A percentile compares a stretch with the other conserved stretches of the same genome.
phyloP scores from a whole-genome alignment of 1,140 invertebrate genomes.

The Monochamus saltuarius region DNA sequence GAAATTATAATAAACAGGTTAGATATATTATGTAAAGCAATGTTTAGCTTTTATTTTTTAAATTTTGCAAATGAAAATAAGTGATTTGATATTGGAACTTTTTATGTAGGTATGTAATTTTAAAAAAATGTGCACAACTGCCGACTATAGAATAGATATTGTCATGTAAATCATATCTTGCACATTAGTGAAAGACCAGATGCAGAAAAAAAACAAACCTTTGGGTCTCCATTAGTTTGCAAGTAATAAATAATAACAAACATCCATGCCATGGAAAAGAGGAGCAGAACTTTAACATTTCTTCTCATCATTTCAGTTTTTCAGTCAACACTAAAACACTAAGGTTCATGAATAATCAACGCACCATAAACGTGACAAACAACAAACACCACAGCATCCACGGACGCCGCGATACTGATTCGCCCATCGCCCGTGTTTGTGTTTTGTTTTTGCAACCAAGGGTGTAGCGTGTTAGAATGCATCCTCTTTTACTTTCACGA shows the following conservation, averaged over 20 bases:
- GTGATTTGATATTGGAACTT: no score
- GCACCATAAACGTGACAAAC: constrained; percentile 11
- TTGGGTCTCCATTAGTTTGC: constrained; percentile 46
- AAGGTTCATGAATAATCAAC: constrained; percentile 6
- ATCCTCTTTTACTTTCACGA: constrained; percentile 21
- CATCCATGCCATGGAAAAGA: constrained; percentile 56
- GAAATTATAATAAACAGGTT: no score
- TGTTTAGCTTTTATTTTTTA: no score
- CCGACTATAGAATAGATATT: no score
- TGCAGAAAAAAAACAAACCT: constrained; percentile 34
- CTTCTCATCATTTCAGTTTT: constrained; percentile 48
- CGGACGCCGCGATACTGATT: constrained; percentile 19
- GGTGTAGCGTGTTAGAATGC: constrained; percentile 2
- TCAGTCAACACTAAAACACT: constrained; percentile 3
- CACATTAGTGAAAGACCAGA: background rate
- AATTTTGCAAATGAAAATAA: no score
- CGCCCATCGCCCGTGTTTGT: constrained; percentile 16
- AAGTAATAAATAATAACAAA: constrained; percentile 57
- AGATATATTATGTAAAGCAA: no score
- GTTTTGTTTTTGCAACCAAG: constrained; percentile 12
- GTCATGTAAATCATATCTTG: no score
- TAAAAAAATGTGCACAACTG: no score
- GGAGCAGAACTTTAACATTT: constrained; percentile 54
- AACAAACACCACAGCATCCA: constrained; percentile 11
- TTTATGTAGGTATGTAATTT: no score